Evolutionary conservation across 2,113 vertebrate genomes (phyloP), one percentile per base, ranked within the genome.

Genomic region (Caretta caretta): DNA sequence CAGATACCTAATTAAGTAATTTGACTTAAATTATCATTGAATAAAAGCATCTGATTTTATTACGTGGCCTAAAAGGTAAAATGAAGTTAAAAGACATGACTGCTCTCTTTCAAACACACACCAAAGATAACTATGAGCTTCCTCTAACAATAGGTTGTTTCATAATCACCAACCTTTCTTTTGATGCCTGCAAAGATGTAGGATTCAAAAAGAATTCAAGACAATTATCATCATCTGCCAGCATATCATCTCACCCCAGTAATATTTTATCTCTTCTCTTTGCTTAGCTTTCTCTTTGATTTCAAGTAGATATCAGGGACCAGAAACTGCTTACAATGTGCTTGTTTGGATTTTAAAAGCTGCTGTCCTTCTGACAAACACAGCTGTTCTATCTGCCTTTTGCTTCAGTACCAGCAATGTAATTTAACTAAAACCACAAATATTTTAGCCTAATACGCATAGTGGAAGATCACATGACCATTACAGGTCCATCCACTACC

Each of bases 71-170:
- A 35, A 76, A 84, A 89, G 38, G 12, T 57, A 57, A 83, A 56
- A 82, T 31, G n/a, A 16, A 46, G 38, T 76, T 46, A 27, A 49
- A 65, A 72, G 54, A 56, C 16, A 38, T 10, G 20, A 76, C 20
- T 6, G 25, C 62, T 69, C 19, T 78, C 46, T 57, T 0, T 12
- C 11, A 90, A 90, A 81, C 10, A 19, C 27, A 51, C 53, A 8
- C 1, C n/a, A 25, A 38, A 12, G 53, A 1, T 56, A 57, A 10
- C 42, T 10, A 0, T 3, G 54, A 59, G 22, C 19, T 2, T 56
- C 83, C 80, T 50, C 48, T 75, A 78, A 38, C 51, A 35, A n/a
- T 2, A 65, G 29, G 4, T 57, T 87, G 54, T 42, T 50, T n/a
- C 29, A 86, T 48, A 91, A 51, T 11, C 75, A 80, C 3, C 1